phyloP scores from a whole-genome alignment of 2,797 vertebrate genomes.

The Tolypeutes matacus region DNA sequence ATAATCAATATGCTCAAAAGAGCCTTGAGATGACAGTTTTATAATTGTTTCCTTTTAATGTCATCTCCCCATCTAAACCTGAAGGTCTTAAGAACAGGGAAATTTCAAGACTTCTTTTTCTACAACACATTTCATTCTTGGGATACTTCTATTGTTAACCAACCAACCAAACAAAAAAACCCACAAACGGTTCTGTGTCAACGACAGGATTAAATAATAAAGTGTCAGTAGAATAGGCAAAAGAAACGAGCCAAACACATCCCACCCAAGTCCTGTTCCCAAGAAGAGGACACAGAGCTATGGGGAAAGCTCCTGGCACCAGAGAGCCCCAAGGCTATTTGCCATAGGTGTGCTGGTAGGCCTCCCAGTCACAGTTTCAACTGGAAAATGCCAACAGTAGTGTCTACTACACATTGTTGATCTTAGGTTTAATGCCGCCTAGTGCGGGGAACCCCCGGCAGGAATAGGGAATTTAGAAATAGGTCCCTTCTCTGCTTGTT shows the following conservation, averaged over 20 bases:
- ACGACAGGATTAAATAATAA: background rate
- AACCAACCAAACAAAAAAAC: background rate
- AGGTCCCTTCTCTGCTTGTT: background rate
- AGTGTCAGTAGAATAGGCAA: background rate
- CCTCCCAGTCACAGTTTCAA: background rate
- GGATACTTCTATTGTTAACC: background rate
- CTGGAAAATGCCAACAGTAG: constrained; percentile 13
- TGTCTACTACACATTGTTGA: background rate
- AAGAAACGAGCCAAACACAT: background rate
- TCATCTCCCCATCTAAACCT: background rate
- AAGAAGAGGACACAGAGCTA: background rate
- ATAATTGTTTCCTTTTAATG: background rate
- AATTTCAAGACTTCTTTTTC: background rate
- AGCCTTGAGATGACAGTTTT: background rate
- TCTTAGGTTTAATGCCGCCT: background rate
- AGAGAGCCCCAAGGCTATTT: background rate
- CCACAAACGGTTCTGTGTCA: background rate
- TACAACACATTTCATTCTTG: background rate
- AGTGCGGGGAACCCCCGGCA: background rate
- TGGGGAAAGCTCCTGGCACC: background rate
- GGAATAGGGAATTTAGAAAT: background rate
- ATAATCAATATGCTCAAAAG: background rate
- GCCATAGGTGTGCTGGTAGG: background rate
- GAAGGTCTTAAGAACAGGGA: background rate
- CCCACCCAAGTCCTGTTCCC: background rate